Conservation (phyloP, 2,113 vertebrate species). For the Symphodus melops region DNA sequence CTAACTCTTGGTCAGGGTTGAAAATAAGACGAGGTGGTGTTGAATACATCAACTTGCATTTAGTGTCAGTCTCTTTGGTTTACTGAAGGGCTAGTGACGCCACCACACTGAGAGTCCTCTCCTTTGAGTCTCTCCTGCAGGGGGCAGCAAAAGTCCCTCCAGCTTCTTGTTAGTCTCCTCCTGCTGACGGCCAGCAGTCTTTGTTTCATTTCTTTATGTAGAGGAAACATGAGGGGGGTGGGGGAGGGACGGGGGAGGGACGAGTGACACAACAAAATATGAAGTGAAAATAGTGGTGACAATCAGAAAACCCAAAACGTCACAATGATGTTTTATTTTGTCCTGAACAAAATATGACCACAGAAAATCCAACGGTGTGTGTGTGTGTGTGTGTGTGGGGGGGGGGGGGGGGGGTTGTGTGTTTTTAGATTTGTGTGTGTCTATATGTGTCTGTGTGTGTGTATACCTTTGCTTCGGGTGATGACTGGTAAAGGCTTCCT, state of each 20-base stretch:
- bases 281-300: conserved; percentile 44
- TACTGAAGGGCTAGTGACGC: too few relatives aligned
- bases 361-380: conserved; percentile 47
- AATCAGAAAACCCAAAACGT: conserved; percentile 42
- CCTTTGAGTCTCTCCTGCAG: conserved; percentile 15
- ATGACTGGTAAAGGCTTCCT: not conserved
- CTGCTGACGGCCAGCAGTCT: not conserved
- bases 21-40: too few relatives aligned
- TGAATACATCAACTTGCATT: too few relatives aligned
- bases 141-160: conserved; percentile 40
- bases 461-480: not conserved
- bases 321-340: not conserved
- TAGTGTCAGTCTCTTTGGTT: too few relatives aligned
- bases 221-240: not conserved
- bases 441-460: too few relatives aligned
- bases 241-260: not conserved
- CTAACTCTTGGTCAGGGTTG: too few relatives aligned
- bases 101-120: not conserved
- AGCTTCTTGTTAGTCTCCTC: not conserved
- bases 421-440: not conserved
- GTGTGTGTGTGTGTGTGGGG: not conserved
- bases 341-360: conserved; percentile 8
- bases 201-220: not conserved
- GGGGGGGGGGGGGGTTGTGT: too few relatives aligned
- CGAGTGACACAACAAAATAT: not conserved